Percentiles rank a stretch among this genome's conserved stretches.
Evolutionary conservation across 2,797 vertebrate species (phyloP).

Genomic region (Microcaecilia unicolor): DNA sequence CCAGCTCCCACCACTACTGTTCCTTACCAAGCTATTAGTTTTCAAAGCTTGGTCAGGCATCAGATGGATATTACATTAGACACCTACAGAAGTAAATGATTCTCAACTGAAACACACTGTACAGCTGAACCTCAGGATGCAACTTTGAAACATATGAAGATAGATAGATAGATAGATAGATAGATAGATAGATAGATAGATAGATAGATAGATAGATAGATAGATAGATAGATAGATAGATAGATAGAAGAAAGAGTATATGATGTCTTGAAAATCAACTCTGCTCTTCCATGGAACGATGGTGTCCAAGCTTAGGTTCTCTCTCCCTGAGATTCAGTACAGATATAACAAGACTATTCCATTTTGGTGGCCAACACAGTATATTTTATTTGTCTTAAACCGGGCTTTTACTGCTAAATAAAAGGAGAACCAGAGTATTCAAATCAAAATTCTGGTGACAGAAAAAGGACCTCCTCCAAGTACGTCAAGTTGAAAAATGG

Average conservation of each 20-base stretch:
- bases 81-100: slow-evolving; percentile 46
- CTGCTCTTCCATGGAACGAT: slow-evolving; percentile 51
- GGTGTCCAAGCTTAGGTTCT: slow-evolving; percentile 40
- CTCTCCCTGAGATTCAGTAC: slow-evolving; percentile 47
- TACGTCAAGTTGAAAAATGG: slow-evolving; percentile 3
- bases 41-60: slow-evolving; percentile 36
- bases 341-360: slow-evolving; percentile 47
- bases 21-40: slow-evolving; percentile 53
- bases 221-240: too few relatives aligned
- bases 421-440: slow-evolving; percentile 17
- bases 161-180: too few relatives aligned
- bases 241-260: slow-evolving; percentile 47
- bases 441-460: slow-evolving; percentile 14
- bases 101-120: slow-evolving; percentile 52
- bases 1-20: slow-evolving; percentile 28
- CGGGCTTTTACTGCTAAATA: slow-evolving; percentile 37
- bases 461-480: slow-evolving; percentile 14
- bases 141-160: slow-evolving; percentile 34
- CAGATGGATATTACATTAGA: slow-evolving; percentile 44
- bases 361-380: slow-evolving; percentile 27
- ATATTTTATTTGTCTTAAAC: slow-evolving; percentile 35
- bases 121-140: slow-evolving; percentile 57
- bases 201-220: too few relatives aligned
- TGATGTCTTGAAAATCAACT: slow-evolving; percentile 50
- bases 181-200: too few relatives aligned